Evolutionary conservation across 2,888 invertebrate genomes (phyloP).

Genomic region (Camponotus fellah): DNA sequence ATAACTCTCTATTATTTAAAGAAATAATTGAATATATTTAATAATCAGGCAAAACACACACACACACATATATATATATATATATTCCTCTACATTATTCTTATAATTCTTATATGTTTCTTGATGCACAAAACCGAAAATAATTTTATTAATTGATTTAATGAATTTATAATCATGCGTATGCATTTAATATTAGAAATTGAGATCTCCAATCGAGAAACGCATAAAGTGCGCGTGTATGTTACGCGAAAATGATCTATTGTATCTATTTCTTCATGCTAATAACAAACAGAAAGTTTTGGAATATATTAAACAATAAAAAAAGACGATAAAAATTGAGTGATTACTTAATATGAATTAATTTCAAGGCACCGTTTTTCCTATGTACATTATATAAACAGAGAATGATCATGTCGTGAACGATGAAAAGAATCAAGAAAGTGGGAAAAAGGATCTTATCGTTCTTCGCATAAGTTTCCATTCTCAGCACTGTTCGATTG

Average conservation of each 20-base stretch:
- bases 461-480: conserved; percentile 37
- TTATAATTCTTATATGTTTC: not conserved
- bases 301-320: not conserved
- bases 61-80: too few species aligned
- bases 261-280: not conserved
- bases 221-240: not conserved
- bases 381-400: not conserved
- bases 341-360: not conserved
- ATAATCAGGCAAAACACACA: too few species aligned
- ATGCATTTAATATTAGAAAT: not conserved
- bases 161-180: not conserved
- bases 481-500: conserved; percentile 52
- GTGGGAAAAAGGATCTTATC: conserved; percentile 29
- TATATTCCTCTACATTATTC: not conserved
- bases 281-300: not conserved
- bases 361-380: not conserved
- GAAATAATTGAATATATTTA: too few species aligned
- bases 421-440: not conserved
- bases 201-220: not conserved
- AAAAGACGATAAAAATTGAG: not conserved
- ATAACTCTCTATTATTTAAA: too few species aligned
- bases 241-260: not conserved
- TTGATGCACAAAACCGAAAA: not conserved
- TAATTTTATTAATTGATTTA: not conserved
- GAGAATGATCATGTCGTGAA: not conserved